phyloP scores from a whole-genome alignment of 2,888 invertebrate species.

The Aporophyla nigra region DNA sequence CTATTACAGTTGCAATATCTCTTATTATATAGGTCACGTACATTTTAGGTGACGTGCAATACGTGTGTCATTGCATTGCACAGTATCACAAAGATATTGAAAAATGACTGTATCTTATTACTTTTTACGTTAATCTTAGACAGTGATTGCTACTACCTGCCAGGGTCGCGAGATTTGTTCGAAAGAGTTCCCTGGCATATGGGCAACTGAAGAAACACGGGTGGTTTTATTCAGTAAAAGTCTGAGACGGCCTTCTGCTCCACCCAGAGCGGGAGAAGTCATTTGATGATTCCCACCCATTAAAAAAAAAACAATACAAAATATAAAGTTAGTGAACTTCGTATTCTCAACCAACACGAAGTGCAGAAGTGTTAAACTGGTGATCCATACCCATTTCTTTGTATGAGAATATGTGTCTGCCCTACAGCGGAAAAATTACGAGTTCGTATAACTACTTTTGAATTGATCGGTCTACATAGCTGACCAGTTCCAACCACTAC shows the following conservation, averaged over 20 bases:
- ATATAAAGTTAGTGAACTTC: too few relatives aligned
- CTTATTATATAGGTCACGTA: constrained; percentile 12
- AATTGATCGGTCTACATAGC: background rate
- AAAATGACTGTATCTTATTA: background rate
- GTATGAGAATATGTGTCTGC: background rate
- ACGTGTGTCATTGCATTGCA: constrained; percentile 1
- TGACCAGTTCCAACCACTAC: background rate
- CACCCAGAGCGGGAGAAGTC: too few relatives aligned
- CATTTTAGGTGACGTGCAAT: background rate
- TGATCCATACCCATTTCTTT: background rate
- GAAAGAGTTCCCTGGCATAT: too few relatives aligned
- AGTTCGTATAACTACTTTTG: background rate
- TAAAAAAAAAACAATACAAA: too few relatives aligned
- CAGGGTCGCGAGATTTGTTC: too few relatives aligned
- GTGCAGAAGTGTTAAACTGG: background rate
- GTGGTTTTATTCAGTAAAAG: too few relatives aligned
- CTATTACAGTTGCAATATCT: constrained; percentile 1
- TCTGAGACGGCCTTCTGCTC: too few relatives aligned
- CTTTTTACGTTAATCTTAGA: background rate
- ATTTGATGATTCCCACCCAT: too few relatives aligned
- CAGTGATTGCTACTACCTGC: too few relatives aligned
- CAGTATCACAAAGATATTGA: background rate
- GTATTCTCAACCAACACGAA: background rate
- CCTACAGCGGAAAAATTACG: background rate
- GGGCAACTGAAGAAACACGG: too few relatives aligned